Conservation (phyloP, 30 jellyfish, hydroid and myxozoan species). For the Pelagia noctiluca region DNA sequence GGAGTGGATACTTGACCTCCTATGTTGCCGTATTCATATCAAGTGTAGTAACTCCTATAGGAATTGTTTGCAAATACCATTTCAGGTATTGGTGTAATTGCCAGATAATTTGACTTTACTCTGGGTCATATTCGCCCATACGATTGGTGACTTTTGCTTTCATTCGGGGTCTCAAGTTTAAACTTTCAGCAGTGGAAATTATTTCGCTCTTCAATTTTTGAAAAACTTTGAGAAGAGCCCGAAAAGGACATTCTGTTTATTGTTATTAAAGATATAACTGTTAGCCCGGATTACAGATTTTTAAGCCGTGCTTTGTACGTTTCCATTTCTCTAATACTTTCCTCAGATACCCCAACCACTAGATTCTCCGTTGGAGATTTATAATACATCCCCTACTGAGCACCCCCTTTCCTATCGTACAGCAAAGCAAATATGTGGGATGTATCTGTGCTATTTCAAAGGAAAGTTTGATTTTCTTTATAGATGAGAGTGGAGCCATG, state of each 20-base stretch:
- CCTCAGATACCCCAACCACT: background rate
- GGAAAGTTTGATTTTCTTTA: background rate
- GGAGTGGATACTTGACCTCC: background rate
- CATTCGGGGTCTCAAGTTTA: background rate
- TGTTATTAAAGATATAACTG: background rate
- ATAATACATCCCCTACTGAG: background rate
- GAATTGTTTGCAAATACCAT: background rate
- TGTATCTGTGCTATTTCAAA: background rate
- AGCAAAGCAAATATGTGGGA: background rate
- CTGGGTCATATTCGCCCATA: background rate
- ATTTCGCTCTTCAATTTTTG: background rate
- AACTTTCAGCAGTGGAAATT: background rate
- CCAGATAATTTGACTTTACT: background rate
- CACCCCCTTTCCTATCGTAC: background rate
- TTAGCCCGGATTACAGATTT: background rate
- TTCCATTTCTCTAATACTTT: background rate
- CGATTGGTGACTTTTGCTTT: background rate
- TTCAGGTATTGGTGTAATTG: background rate
- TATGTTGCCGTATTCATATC: background rate
- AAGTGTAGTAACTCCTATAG: background rate
- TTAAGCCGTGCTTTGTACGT: background rate
- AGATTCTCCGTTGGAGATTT: background rate
- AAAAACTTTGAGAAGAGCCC: background rate
- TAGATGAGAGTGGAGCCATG: slow-evolving; percentile 1
- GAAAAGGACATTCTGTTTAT: background rate